Evolutionary conservation across 2,113 vertebrate species (phyloP), one percentile per base, ranked within the genome.

Genomic region (Trinectes maculatus): DNA sequence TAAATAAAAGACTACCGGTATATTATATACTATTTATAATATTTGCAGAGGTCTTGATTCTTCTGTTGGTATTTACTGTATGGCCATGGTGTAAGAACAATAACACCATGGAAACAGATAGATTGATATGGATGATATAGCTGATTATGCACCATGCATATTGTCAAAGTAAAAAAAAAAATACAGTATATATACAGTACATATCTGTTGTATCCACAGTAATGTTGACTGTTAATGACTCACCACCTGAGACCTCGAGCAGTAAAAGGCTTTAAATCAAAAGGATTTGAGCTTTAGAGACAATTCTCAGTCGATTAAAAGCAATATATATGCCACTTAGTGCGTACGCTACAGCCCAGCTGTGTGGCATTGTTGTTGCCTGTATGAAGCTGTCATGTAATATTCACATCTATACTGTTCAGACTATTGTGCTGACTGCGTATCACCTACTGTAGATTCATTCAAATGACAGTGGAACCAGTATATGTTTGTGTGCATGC

Each of bases 281-380:
- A 62, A 22, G n/a, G 42, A 66, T 71, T 81, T 36, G 44, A 78
- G 59, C 24, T 37, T 81, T 67, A 58, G 61, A 78, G 85, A 89
- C 87, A 84, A 77, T 76, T 85, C 51, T 84, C 81, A 70, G 65
- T 89, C 89, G 85, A 87, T 92, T 89, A 89, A 74, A 84, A 78
- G 77, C 81, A 88, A 90, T 86, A 85, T 54, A 82, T 59, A 80
- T 78, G 81, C 79, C 85, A 91, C 86, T 89, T 88, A 88, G 74
- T 53, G 40, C 46, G 18, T 77, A 79, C 89, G 79, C 85, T 86
- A 90, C 79, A 68, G 49, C 79, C 85, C 86, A 84, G 90, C 88
- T 89, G 86, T 78, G 67, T 71, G 60, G 65, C 69, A 36, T 84
- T 82, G 43, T 60, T 85, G 83, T 79, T 81, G 71, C 71, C 73